phyloP scores from a whole-genome alignment of 2,113 vertebrate species.

The Hippocampus mohnikei region DNA sequence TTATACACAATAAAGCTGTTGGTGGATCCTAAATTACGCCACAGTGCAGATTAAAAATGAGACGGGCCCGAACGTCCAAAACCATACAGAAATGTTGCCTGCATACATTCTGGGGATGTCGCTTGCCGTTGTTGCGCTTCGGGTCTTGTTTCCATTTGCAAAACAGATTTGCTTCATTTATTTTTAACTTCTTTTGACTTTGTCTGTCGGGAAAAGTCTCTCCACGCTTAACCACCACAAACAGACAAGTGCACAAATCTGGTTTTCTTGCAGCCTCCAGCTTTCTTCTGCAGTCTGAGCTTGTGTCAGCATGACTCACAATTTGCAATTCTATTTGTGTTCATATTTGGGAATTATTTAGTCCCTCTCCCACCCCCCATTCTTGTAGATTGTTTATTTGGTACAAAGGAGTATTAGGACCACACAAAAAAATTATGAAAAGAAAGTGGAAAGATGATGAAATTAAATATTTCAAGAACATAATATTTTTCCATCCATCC shows the following conservation, averaged over 20 bases:
- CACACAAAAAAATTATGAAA: not conserved
- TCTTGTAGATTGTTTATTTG: not conserved
- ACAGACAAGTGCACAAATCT: not conserved
- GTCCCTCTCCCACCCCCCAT: not conserved
- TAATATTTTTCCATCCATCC: too few relatives aligned
- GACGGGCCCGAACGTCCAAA: not conserved
- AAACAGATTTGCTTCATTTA: not conserved
- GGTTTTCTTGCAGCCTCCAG: not conserved
- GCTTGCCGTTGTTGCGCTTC: not conserved
- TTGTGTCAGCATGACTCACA: conserved; percentile 4
- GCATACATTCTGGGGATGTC: not conserved
- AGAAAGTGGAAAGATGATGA: not conserved
- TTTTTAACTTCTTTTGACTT: not conserved
- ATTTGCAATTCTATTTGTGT: not conserved
- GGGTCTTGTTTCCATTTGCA: not conserved
- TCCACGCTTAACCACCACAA: not conserved
- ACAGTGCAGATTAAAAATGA: not conserved
- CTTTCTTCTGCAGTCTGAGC: not conserved
- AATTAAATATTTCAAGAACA: too few relatives aligned
- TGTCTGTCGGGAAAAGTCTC: not conserved
- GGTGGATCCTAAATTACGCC: conserved; percentile 3
- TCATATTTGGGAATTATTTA: not conserved
- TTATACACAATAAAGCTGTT: conserved; percentile 2
- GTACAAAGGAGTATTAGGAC: not conserved
- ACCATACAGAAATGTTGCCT: not conserved